Conservation (phyloP, 2,797 vertebrate species). For the Phalanger gymnotis region DNA sequence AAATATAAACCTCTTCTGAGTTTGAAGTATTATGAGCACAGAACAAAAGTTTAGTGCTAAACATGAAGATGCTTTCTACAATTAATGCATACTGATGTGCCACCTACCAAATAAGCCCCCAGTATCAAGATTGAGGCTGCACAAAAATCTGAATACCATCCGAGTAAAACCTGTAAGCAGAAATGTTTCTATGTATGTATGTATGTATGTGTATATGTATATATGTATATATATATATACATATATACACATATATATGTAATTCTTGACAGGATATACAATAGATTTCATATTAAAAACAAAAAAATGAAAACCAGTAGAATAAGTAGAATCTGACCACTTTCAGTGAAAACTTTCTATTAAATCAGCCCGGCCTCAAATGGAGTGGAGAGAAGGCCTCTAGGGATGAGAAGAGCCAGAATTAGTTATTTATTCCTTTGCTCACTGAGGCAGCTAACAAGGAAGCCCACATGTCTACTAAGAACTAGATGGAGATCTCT, state of each 20-base stretch:
- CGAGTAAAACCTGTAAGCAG: slow-evolving; percentile 66
- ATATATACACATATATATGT: too few species aligned
- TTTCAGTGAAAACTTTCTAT: slow-evolving; percentile 23
- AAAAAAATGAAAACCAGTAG: slow-evolving; percentile 54
- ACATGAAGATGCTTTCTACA: neutral
- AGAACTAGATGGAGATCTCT: slow-evolving; percentile 54
- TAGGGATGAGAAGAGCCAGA: neutral
- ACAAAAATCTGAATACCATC: slow-evolving; percentile 60
- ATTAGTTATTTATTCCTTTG: slow-evolving; percentile 23
- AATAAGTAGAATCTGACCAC: slow-evolving; percentile 36
- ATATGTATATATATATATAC: too few species aligned
- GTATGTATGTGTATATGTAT: too few species aligned
- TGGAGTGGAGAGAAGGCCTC: neutral
- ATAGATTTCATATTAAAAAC: slow-evolving; percentile 19
- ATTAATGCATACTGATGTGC: neutral
- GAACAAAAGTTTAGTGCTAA: neutral
- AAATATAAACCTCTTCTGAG: neutral
- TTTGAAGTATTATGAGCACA: neutral
- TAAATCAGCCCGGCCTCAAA: slow-evolving; percentile 36
- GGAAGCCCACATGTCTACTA: slow-evolving; percentile 32
- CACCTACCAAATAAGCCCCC: slow-evolving; percentile 66
- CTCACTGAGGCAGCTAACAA: slow-evolving; percentile 64
- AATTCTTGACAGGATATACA: slow-evolving; percentile 65
- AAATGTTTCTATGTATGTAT: slow-evolving; percentile 33
- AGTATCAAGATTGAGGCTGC: slow-evolving; percentile 71